Base-by-base conservation (phyloP, 2,797 vertebrate species). In the Rhabdomys pumilio region DNA sequence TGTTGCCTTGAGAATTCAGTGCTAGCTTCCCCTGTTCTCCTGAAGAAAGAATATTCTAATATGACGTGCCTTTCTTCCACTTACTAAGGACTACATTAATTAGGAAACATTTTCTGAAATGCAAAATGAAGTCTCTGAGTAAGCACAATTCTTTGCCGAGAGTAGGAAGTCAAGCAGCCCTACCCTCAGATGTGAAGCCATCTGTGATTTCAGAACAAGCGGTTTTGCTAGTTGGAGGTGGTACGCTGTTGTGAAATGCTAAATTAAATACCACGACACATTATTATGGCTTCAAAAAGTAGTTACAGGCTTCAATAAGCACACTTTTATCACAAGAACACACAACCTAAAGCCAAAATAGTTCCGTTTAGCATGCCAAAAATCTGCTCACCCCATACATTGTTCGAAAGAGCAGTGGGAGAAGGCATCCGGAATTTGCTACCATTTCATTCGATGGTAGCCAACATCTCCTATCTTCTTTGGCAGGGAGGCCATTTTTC, bases 331-430 rank as follows among this genome's bases (percentile, higher is more conserved):
- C 96, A 95, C 22, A 93, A 95, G 95, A 95, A 97, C 90, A 96
- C 90, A 96, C 88, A 93, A 93, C 90, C 93, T 81, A 93, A 97
- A 97, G 95, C 97, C 94, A 97, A 97, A 98, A 97, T 29, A 93
- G 96, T 92, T 93, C 3, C 12, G 57, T 95, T 89, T 93, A 95
- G 95, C 79, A 82, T 97, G 92, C 87, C 94, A 96, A 98, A 98
- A 98, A 98, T 94, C 85, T 57, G 95, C 96, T 97, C 94, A 88
- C 53, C 86, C 90, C 9, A 8, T 97, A 95, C 97, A 98, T 97
- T 98, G 77, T 97, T 98, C 97, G 86, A 90, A 96, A 96, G 86
- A 93, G 97, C 96, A 97, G 89, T 81, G 97, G 95, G 65, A 88
- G 72, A 89, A 96, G 41, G 75, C 94, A 59, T 96, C 96, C 97